Evolutionary conservation across 2,888 invertebrate genomes (phyloP), one percentile per base, ranked within the genome.

Genomic region (Melangyna quadrimaculata): DNA sequence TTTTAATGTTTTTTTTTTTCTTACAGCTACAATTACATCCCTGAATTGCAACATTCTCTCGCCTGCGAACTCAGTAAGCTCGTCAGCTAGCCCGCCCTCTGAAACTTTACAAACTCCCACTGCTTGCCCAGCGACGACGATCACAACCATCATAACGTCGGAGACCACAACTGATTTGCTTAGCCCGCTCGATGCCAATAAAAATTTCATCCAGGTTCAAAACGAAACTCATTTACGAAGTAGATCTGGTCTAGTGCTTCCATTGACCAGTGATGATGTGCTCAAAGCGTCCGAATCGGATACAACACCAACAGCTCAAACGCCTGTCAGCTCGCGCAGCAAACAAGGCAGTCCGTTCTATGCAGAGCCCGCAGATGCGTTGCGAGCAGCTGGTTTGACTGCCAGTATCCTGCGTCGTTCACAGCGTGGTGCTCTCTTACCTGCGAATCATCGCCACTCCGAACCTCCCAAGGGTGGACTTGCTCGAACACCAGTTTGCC

Each of bases 291-390:
- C 89, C n/a, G 90, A 90, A 3, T 90, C 89, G 6, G 90, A 90
- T 22, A 90, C 89, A 10, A 92, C 92, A 37, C 91, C 92, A 35
- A 92, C 91, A 1, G 90, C 90, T 10, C 91, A 89, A 19, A 90
- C 89, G 5, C 89, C 90, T 5, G 88, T 90, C 0, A 90, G 90
- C 9, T 87, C 88, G 1, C 90, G 92, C 48, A 92, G 92, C 82
- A 96, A 96, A 88, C 95, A 96, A 90, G 95, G 95, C 14, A 97
- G 97, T 91, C 97, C 97, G 1, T 97, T 97, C 90, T 97, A 97
- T 90, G 97, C 97, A 2, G 97, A 97, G 91, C 97, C 97, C 32
- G 97, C 97, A 12, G 97, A 97, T 92, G 95, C 97, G 29, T 93
- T 97, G 74, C 94, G 95, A 89, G 91, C 91, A 80, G 91, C 91